A percentile compares a stretch with the other conserved stretches of the same genome.
These are phyloP conservation scores for Ischnura elegans DNA, from an alignment of 2,888 invertebrate genomes.

Conservation along the genomic window DNA sequence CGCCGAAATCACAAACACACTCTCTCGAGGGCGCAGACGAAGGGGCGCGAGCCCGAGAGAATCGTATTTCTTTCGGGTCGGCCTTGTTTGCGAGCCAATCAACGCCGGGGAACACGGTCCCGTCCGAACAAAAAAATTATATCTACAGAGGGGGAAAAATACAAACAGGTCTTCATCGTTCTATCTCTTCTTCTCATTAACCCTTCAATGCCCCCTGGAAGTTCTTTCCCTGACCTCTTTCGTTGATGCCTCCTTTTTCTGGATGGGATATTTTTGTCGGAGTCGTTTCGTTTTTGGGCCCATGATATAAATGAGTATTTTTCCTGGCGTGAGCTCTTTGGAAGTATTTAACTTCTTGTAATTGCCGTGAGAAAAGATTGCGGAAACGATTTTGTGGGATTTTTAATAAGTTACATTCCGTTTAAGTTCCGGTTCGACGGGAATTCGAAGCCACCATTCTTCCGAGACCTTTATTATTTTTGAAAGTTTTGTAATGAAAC, in stretches of 20 bases:
- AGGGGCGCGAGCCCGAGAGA: neutral
- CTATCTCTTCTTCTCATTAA: neutral
- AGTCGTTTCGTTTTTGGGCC: too few species aligned
- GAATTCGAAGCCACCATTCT: too few species aligned
- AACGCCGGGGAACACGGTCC: neutral
- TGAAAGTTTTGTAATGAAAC: too few species aligned
- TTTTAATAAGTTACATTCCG: too few species aligned
- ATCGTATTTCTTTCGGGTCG: conserved; percentile 6
- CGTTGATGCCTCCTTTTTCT: neutral
- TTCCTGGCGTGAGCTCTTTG: too few species aligned
- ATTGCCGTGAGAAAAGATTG: too few species aligned
- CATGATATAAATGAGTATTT: too few species aligned
- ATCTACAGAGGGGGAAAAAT: neutral
- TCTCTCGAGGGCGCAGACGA: neutral
- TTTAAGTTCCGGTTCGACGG: too few species aligned
- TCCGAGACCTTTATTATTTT: too few species aligned
- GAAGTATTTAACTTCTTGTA: too few species aligned
- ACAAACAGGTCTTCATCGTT: neutral
- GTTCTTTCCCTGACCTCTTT: neutral
- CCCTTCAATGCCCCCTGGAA: neutral
- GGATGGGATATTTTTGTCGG: too few species aligned
- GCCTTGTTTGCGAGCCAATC: conserved; percentile 25
- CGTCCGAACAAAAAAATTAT: neutral
- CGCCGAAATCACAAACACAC: neutral
- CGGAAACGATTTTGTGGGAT: too few species aligned